Conservation (phyloP, 1,140 invertebrate species). For the Drosophila kurseongensis region DNA sequence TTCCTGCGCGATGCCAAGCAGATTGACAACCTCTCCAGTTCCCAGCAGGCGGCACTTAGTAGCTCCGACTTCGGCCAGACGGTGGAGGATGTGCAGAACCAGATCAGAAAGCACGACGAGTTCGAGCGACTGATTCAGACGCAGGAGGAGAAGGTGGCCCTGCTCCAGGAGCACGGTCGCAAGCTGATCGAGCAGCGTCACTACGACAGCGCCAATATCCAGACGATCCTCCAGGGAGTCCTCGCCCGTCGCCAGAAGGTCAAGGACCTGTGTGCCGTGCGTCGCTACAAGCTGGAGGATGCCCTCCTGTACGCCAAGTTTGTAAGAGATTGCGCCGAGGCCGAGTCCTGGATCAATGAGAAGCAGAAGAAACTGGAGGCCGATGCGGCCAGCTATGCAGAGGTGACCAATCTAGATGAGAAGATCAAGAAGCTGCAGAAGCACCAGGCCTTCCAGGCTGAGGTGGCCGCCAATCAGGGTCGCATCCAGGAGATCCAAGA, state of each 20-base stretch:
- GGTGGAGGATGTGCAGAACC: conserved; percentile 94
- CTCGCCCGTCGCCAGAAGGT: conserved; percentile 89
- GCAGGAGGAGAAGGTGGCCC: conserved; percentile 93
- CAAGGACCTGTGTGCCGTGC: conserved; percentile 87
- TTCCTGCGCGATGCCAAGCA: conserved; percentile 98
- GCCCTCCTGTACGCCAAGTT: conserved; percentile 95
- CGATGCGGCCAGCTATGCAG: conserved; percentile 88
- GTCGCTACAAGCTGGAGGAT: conserved; percentile 90
- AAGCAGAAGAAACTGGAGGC: conserved; percentile 95
- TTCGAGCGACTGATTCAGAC: conserved; percentile 94
- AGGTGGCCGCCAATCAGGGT: conserved; percentile 94
- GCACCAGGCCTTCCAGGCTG: conserved; percentile 98
- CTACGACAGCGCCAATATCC: conserved; percentile 95
- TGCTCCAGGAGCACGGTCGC: conserved; percentile 93
- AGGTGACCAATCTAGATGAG: conserved; percentile 92
- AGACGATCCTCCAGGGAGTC: conserved; percentile 89
- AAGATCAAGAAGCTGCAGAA: conserved; percentile 99
- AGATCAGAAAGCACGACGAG: conserved; percentile 95
- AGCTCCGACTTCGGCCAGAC: conserved; percentile 87
- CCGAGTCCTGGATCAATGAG: conserved; percentile 96
- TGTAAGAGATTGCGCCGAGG: conserved; percentile 94
- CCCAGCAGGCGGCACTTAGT: conserved; percentile 92
- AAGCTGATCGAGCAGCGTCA: conserved; percentile 96
- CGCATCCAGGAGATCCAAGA: conserved; percentile 93
- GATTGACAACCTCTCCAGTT: conserved; percentile 93